Conservation (phyloP, 2,797 vertebrate genomes). For the Notolepis coatsorum region DNA sequence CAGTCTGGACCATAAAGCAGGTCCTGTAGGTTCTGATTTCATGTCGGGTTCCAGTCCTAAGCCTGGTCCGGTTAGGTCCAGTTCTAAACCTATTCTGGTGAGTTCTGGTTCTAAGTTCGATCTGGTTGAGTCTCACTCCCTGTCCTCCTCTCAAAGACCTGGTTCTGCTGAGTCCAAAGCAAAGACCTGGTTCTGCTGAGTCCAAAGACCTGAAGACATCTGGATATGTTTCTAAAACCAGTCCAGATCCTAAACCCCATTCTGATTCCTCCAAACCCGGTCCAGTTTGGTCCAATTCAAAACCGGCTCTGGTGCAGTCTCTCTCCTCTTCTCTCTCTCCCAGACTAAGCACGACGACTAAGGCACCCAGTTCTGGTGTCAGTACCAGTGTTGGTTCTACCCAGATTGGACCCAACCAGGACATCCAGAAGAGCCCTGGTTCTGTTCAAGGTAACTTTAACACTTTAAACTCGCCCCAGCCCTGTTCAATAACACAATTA, state of each 20-base stretch:
- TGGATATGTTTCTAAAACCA: slow-evolving; percentile 1
- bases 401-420: slow-evolving; percentile 2
- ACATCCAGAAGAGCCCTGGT: slow-evolving; percentile 19
- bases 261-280: slow-evolving; percentile 5
- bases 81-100: slow-evolving; percentile 10
- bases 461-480: too few relatives aligned
- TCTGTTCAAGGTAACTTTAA: slow-evolving; percentile 55
- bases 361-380: not conserved
- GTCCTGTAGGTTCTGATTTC: not conserved
- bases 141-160: not conserved
- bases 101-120: slow-evolving; percentile 1
- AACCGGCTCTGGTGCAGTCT: slow-evolving; percentile 25
- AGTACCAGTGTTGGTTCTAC: slow-evolving; percentile 7
- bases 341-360: slow-evolving; percentile 4
- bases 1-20: too few relatives aligned
- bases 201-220: slow-evolving; percentile 17
- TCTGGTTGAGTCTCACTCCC: not conserved
- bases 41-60: slow-evolving; percentile 8
- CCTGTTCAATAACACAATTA: too few relatives aligned
- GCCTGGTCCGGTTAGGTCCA: not conserved
- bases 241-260: not conserved
- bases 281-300: slow-evolving; percentile 15
- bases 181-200: not conserved
- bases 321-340: slow-evolving; percentile 11
- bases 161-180: slow-evolving; percentile 10